These are phyloP conservation scores for Rhombomys opimus DNA, from an alignment of 2,113 vertebrate species.

Conservation along the genomic window DNA sequence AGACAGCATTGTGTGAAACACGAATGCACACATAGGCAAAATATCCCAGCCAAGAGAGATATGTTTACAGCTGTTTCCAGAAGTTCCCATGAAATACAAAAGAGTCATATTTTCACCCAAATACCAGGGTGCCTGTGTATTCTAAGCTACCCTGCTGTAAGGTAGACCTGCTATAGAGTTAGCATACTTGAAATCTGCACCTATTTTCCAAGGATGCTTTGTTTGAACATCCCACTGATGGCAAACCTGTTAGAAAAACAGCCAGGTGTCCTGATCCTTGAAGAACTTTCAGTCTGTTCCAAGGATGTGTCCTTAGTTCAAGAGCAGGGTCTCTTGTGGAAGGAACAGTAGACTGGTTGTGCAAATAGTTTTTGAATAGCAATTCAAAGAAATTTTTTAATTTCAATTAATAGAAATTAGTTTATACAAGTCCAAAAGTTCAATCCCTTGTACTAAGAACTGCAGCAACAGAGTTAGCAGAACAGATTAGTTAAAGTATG, in stretches of 20 bases:
- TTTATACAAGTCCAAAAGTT: not conserved
- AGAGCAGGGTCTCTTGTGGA: not conserved
- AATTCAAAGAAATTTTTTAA: not conserved
- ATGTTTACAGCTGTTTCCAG: not conserved
- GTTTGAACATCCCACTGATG: not conserved
- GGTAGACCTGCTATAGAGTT: too few species aligned
- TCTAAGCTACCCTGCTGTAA: not conserved
- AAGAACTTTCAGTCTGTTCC: not conserved
- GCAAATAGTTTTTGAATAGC: constrained; percentile 15
- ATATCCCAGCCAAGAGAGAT: constrained; percentile 42
- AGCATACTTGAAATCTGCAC: not conserved
- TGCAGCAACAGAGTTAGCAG: not conserved
- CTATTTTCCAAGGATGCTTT: constrained; percentile 1
- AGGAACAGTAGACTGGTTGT: not conserved
- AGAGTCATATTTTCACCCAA: not conserved
- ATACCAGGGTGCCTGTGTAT: not conserved
- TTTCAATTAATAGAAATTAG: constrained; percentile 20
- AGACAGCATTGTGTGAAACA: not conserved
- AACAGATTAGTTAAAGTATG: not conserved
- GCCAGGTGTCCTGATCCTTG: not conserved
- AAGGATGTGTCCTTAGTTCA: not conserved
- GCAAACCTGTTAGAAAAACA: not conserved
- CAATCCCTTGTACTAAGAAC: not conserved
- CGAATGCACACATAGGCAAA: not conserved
- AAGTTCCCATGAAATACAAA: not conserved